phyloP scores from a whole-genome alignment of 2,888 invertebrate genomes.

The Brachyopa scutellaris region DNA sequence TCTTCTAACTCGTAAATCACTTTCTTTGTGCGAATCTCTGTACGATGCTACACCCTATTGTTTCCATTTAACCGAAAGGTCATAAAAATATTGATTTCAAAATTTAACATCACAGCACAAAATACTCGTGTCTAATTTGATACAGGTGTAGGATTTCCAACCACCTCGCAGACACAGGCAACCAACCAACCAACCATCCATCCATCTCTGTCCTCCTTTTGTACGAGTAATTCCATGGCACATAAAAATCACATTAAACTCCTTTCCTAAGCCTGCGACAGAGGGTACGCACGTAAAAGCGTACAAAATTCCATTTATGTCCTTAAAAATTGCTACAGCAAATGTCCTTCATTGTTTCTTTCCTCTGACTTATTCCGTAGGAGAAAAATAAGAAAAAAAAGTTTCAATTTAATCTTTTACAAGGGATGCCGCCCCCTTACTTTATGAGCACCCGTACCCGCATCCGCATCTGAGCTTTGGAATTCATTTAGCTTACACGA shows the following conservation, averaged over 20 bases:
- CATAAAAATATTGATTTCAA: constrained; percentile 16
- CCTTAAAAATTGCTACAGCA: constrained; percentile 6
- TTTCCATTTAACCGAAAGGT: not conserved
- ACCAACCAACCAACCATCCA: too few relatives aligned
- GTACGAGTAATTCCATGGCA: not conserved
- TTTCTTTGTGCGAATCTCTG: too few relatives aligned
- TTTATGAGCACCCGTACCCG: not conserved
- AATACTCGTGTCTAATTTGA: constrained; percentile 22
- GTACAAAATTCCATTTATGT: constrained; percentile 23
- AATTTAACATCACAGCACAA: not conserved
- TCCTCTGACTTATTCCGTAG: too few relatives aligned
- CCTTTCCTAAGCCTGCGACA: not conserved
- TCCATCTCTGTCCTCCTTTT: not conserved
- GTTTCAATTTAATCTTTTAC: not conserved
- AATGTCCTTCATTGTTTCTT: constrained; percentile 12
- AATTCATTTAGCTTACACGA: constrained; percentile 24
- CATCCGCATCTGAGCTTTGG: not conserved
- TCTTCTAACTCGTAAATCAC: too few relatives aligned
- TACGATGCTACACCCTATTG: too few relatives aligned
- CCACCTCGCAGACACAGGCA: too few relatives aligned
- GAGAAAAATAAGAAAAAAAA: too few relatives aligned
- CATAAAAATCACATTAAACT: constrained; percentile 12
- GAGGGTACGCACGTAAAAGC: constrained; percentile 1
- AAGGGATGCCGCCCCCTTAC: too few relatives aligned
- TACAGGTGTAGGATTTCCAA: not conserved